Evolutionary conservation across 2,113 vertebrate genomes (phyloP).

Genomic region (Sapayoa aenigma): DNA sequence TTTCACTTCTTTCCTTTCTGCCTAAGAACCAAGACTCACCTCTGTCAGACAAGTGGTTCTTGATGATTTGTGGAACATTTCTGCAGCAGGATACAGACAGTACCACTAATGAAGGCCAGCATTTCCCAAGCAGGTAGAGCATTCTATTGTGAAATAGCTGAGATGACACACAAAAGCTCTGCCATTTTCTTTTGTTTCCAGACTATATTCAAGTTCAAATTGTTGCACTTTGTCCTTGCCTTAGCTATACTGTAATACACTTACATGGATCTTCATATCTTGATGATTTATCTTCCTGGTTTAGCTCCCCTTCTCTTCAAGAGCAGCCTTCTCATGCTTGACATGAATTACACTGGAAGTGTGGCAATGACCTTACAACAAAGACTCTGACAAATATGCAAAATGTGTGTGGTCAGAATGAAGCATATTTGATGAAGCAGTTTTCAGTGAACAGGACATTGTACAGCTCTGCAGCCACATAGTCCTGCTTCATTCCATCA

Average conservation of each 20-base stretch:
- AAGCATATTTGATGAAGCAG: neutral
- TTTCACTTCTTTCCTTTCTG: neutral
- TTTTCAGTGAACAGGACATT: neutral
- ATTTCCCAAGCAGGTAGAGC: neutral
- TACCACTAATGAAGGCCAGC: neutral
- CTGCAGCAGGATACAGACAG: neutral
- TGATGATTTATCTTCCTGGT: neutral
- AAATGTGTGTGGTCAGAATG: neutral
- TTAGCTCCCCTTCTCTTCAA: neutral
- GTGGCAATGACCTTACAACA: neutral
- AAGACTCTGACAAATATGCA: neutral
- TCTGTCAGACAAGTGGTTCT: neutral
- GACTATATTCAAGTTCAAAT: neutral
- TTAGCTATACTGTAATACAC: neutral
- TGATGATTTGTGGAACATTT: neutral
- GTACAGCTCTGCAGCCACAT: neutral
- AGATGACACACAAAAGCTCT: neutral
- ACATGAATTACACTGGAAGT: neutral
- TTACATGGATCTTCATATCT: neutral
- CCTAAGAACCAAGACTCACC: neutral
- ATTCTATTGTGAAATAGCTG: neutral
- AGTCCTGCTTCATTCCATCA: neutral
- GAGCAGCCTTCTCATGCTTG: neutral
- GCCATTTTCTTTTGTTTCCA: neutral
- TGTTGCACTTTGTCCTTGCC: neutral